Conservation (phyloP, 2,888 invertebrate genomes). For the Selenia dentaria region DNA sequence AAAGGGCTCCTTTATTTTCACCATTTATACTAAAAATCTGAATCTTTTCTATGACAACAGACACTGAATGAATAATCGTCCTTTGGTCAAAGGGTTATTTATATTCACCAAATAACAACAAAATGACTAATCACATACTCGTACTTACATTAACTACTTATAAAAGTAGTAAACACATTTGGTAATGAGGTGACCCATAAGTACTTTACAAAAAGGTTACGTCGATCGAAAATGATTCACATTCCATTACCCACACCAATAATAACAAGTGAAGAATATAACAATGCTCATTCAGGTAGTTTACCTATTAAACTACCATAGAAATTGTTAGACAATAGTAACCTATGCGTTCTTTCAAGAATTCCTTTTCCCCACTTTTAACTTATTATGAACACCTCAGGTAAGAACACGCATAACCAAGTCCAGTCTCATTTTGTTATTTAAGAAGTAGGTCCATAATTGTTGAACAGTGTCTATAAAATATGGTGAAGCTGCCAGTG, state of each 20-base stretch:
- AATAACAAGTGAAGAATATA: not conserved
- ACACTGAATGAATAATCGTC: not conserved
- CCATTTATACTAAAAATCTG: too few relatives aligned
- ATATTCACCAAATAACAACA: not conserved
- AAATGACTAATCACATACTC: constrained; percentile 2
- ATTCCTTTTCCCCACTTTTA: constrained; percentile 10
- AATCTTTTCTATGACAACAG: too few relatives aligned
- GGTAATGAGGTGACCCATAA: not conserved
- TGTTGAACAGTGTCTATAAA: constrained; percentile 11
- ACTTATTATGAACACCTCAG: not conserved
- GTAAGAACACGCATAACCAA: not conserved
- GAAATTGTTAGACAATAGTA: constrained; percentile 35
- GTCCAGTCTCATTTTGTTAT: constrained; percentile 1
- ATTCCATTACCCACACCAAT: too few relatives aligned
- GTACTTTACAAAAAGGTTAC: too few relatives aligned
- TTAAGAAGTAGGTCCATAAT: not conserved
- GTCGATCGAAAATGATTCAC: too few relatives aligned
- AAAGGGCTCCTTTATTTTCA: constrained; percentile 42
- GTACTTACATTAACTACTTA: not conserved
- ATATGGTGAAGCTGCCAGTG: constrained; percentile 36
- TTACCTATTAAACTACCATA: constrained; percentile 14
- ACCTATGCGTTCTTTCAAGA: constrained; percentile 1
- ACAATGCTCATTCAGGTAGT: constrained; percentile 29
- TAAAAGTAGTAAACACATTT: not conserved
- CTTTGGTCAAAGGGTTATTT: not conserved